These are phyloP conservation scores for Helicoverpa zea DNA, from an alignment of 1,140 invertebrate species.

Conservation along the genomic window DNA sequence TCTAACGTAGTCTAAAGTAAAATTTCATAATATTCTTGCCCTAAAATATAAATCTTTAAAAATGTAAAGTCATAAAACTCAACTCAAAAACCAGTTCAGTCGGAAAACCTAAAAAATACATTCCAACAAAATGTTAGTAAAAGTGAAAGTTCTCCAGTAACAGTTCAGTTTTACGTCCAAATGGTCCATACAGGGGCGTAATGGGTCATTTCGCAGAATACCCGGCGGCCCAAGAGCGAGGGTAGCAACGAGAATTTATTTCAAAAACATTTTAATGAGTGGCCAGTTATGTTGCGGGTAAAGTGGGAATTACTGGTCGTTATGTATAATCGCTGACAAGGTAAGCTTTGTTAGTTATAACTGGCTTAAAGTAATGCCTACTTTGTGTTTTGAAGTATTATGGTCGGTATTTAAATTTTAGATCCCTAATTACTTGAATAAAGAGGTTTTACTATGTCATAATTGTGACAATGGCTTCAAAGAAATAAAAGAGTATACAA, in stretches of 20 bases:
- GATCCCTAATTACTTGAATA: too few species aligned
- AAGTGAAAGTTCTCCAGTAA: slow-evolving; percentile 14
- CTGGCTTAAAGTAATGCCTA: not conserved
- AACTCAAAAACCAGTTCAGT: not conserved
- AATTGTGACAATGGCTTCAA: too few species aligned
- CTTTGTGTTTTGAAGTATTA: slow-evolving; percentile 9
- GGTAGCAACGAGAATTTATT: slow-evolving; percentile 27
- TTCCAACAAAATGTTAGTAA: slow-evolving; percentile 3
- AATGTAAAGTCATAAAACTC: not conserved
- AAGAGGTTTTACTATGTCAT: too few species aligned
- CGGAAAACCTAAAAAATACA: slow-evolving; percentile 1
- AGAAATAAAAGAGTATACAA: too few species aligned
- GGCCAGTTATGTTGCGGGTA: slow-evolving; percentile 28
- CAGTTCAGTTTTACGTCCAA: slow-evolving; percentile 26
- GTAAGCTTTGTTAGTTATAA: slow-evolving; percentile 7
- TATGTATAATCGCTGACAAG: slow-evolving; percentile 29
- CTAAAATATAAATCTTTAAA: not conserved
- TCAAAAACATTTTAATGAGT: slow-evolving; percentile 31
- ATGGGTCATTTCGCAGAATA: slow-evolving; percentile 32
- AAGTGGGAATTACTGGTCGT: slow-evolving; percentile 17
- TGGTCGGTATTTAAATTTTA: not conserved
- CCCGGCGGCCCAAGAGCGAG: not conserved
- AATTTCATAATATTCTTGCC: too few species aligned
- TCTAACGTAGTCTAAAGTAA: too few species aligned
- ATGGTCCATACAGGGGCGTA: slow-evolving; percentile 17